A percentile compares a stretch with the other conserved stretches of the same genome.
Evolutionary conservation across 2,888 invertebrate genomes (phyloP).

Genomic region (Troides helena): DNA sequence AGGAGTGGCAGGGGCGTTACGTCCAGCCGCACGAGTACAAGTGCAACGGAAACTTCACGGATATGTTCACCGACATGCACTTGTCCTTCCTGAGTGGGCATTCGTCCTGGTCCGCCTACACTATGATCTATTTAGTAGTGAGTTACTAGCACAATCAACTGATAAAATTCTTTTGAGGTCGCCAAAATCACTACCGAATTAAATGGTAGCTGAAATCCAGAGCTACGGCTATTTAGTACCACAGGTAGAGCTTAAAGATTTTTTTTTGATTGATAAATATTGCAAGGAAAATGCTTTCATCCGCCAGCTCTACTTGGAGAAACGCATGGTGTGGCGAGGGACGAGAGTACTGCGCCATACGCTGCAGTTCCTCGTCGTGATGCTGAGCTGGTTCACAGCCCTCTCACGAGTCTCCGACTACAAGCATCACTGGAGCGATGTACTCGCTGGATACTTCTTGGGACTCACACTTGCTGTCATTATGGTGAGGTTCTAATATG

Average conservation of each 20-base stretch:
- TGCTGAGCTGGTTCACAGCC: constrained; percentile 91
- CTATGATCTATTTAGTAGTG: constrained; percentile 91
- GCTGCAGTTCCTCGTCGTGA: constrained; percentile 88
- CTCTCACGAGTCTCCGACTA: constrained; percentile 95
- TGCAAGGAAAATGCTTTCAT: neutral
- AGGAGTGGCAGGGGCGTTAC: constrained; percentile 81
- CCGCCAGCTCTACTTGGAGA: constrained; percentile 90
- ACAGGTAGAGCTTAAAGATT: no score
- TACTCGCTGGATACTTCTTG: constrained; percentile 88
- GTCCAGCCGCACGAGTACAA: constrained; percentile 84
- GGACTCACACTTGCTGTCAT: constrained; percentile 84
- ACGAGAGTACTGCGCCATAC: constrained; percentile 89
- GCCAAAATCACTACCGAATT: no score
- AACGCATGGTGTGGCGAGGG: constrained; percentile 88
- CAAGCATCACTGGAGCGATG: constrained; percentile 99
- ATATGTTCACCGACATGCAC: constrained; percentile 83
- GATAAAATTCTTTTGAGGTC: no score
- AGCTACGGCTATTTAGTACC: no score
- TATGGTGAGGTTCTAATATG: constrained; percentile 78
- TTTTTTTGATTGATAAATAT: no score
- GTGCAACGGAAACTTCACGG: constrained; percentile 74
- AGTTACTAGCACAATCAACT: constrained; percentile 59
- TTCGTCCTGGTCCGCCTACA: constrained; percentile 91
- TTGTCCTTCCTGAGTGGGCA: constrained; percentile 95
- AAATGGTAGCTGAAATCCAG: no score